Evolutionary conservation across 2,888 invertebrate species (phyloP).

Genomic region (Melangyna quadrimaculata): DNA sequence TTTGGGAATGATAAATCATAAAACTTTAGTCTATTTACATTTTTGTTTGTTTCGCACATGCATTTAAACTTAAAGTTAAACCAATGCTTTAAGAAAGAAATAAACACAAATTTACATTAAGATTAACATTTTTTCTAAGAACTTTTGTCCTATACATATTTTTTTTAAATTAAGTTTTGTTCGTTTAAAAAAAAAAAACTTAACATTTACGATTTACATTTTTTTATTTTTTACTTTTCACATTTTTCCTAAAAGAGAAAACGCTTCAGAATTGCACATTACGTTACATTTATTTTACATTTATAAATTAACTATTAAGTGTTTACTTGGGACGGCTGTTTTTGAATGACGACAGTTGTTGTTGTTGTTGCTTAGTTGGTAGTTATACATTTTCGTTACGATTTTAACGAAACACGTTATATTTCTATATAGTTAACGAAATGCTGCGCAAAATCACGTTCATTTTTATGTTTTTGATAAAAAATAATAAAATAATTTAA

Average conservation of each 20-base stretch:
- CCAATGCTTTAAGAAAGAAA: conserved; percentile 9
- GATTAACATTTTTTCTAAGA: conserved; percentile 10
- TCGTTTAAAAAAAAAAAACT: conserved; percentile 39
- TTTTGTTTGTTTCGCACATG: conserved; percentile 4
- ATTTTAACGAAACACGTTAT: conserved; percentile 38
- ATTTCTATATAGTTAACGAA: conserved; percentile 35
- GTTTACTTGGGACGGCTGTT: conserved; percentile 68
- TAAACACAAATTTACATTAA: conserved; percentile 38
- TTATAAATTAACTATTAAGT: conserved; percentile 59
- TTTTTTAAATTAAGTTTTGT: not conserved
- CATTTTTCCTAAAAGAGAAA: conserved; percentile 4
- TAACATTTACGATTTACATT: conserved; percentile 15
- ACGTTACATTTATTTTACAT: conserved; percentile 26
- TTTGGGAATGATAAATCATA: not conserved
- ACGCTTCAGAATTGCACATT: conserved; percentile 59
- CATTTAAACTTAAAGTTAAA: conserved; percentile 41
- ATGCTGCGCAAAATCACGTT: conserved; percentile 68
- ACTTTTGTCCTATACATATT: conserved; percentile 18
- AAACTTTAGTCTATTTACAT: conserved; percentile 43
- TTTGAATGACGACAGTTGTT: conserved; percentile 51
- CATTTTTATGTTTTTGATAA: conserved; percentile 15
- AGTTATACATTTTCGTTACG: conserved; percentile 8
- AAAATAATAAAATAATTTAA: conserved; percentile 57
- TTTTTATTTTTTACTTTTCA: conserved; percentile 1
- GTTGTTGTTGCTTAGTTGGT: conserved; percentile 21